Percentiles rank a stretch among this genome's conserved stretches.
These are phyloP conservation scores for Tringa solitaria DNA, from an alignment of 2,113 vertebrate genomes.

Conservation along the genomic window DNA sequence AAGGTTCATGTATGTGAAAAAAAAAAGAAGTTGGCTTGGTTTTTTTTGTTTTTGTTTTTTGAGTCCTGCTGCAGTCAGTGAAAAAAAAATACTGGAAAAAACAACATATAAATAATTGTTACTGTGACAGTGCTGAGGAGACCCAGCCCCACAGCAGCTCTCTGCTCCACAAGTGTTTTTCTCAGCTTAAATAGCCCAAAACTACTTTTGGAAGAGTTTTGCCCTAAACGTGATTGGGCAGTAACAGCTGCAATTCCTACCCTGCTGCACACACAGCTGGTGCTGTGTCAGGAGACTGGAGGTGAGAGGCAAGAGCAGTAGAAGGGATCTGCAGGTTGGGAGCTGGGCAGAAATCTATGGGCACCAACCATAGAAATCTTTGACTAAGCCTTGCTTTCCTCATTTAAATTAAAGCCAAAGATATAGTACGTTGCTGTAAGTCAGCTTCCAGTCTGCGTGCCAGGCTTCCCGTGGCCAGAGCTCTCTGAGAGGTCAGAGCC, in stretches of 20 bases:
- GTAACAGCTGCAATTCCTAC: neutral
- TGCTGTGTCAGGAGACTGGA: neutral
- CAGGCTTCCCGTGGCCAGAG: neutral
- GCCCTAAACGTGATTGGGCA: neutral
- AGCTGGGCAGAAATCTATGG: neutral
- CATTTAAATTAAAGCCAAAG: neutral
- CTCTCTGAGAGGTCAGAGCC: neutral
- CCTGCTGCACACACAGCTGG: neutral
- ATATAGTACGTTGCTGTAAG: neutral
- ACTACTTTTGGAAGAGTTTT: neutral
- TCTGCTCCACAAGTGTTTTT: neutral
- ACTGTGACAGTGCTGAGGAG: neutral
- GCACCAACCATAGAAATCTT: neutral
- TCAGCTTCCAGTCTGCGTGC: accelerated
- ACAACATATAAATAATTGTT: neutral
- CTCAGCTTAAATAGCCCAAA: neutral
- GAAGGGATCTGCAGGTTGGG: neutral
- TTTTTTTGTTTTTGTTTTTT: neutral
- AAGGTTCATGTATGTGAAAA: neutral
- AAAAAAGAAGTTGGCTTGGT: neutral
- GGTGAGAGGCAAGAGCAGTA: neutral
- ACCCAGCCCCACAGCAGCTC: neutral
- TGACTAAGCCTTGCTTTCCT: neutral
- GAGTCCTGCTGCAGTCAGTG: neutral
- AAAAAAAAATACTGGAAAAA: neutral